Percentiles rank a stretch among this genome's conserved stretches.
phyloP scores from a whole-genome alignment of 2,888 invertebrate species.

The Microctonus hyperodae region DNA sequence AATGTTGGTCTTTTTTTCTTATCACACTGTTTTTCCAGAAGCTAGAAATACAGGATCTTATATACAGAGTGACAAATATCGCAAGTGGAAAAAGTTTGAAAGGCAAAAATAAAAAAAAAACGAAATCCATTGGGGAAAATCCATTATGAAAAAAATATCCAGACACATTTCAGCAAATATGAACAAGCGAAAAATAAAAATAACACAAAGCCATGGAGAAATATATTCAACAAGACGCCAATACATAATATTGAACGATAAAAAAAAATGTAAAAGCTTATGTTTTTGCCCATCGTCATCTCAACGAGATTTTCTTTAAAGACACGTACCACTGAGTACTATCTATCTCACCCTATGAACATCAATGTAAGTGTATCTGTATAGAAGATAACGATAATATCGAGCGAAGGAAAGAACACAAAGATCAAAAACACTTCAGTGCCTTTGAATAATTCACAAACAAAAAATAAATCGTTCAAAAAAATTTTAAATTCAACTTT shows the following conservation, averaged over 20 bases:
- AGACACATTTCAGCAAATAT: not conserved
- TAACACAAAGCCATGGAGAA: not conserved
- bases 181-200: not conserved
- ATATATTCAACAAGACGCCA: not conserved
- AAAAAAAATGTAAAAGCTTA: not conserved
- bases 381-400: not conserved
- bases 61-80: not conserved
- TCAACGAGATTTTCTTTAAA: not conserved
- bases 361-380: not conserved
- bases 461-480: not conserved
- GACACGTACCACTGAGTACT: not conserved
- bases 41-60: not conserved
- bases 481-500: not conserved
- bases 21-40: not conserved
- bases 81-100: not conserved
- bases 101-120: not conserved
- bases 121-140: not conserved
- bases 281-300: not conserved
- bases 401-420: no score
- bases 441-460: conserved; percentile 1
- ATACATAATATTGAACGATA: not conserved
- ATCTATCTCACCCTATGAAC: not conserved
- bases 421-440: not conserved
- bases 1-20: not conserved
- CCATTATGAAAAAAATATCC: not conserved